phyloP scores from a whole-genome alignment of 1,140 invertebrate species.

The Anoplolepis gracilipes region DNA sequence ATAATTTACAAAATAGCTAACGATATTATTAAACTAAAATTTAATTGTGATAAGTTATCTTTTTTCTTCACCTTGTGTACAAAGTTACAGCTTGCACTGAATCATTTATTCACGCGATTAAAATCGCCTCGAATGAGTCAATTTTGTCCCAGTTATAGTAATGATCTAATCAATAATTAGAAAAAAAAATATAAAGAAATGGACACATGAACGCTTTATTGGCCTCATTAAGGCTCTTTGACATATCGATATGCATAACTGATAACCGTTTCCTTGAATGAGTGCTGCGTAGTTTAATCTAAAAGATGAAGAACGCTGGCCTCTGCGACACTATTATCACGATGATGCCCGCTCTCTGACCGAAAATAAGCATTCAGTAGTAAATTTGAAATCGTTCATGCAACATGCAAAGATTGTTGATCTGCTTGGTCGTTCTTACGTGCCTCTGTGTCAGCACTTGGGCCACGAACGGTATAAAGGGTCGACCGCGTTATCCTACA shows the following conservation, averaged over 20 bases:
- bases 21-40: not conserved
- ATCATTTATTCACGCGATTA: slow-evolving; percentile 15
- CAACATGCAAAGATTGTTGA: slow-evolving; percentile 73
- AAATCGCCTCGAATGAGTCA: slow-evolving; percentile 13
- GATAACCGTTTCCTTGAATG: slow-evolving; percentile 67
- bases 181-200: slow-evolving; percentile 22
- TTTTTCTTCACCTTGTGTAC: not conserved
- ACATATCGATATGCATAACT: slow-evolving; percentile 4
- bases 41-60: not conserved
- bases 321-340: slow-evolving; percentile 62
- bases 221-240: slow-evolving; percentile 47
- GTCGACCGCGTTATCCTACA: slow-evolving; percentile 43
- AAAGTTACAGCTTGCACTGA: not conserved
- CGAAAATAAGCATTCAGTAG: slow-evolving; percentile 73
- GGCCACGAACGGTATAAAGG: slow-evolving; percentile 75
- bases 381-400: slow-evolving; percentile 61
- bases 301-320: slow-evolving; percentile 57
- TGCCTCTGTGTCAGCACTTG: slow-evolving; percentile 34
- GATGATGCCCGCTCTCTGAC: slow-evolving; percentile 8
- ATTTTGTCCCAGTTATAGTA: slow-evolving; percentile 34
- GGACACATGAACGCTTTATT: not conserved
- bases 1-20: no score
- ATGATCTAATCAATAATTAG: slow-evolving; percentile 41
- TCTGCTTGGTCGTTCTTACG: slow-evolving; percentile 60
- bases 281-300: slow-evolving; percentile 58